These are phyloP conservation scores for Ennomos fuscantarius DNA, from an alignment of 2,888 invertebrate species.

Conservation along the genomic window DNA sequence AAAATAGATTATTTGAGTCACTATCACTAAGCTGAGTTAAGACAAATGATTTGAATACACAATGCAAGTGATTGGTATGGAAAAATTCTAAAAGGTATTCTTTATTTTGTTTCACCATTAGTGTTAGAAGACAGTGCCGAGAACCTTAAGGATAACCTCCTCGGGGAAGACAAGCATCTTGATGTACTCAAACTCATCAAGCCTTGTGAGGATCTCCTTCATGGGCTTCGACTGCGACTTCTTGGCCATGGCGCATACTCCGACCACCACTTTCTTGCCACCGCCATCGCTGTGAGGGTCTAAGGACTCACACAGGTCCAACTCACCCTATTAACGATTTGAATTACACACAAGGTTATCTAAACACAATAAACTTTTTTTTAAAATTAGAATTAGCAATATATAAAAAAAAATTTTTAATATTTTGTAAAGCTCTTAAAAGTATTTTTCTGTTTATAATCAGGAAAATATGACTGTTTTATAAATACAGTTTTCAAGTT, in stretches of 20 bases:
- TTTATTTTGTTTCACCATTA: constrained; percentile 76
- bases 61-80: background rate
- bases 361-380: too few relatives aligned
- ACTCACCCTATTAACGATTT: constrained; percentile 86
- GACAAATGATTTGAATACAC: background rate
- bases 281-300: constrained; percentile 86
- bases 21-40: constrained; percentile 3
- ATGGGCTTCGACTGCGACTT: constrained; percentile 99
- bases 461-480: background rate
- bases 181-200: constrained; percentile 98
- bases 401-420: too few relatives aligned
- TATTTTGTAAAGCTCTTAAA: too few relatives aligned
- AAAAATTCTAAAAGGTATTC: constrained; percentile 8
- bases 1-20: constrained; percentile 11
- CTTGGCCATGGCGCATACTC: constrained; percentile 99
- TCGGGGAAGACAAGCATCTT: constrained; percentile 98
- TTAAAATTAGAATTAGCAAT: too few relatives aligned
- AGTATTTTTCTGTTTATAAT: too few relatives aligned
- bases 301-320: constrained; percentile 89
- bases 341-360: too few relatives aligned
- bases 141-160: constrained; percentile 96
- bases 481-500: constrained; percentile 2
- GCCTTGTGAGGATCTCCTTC: constrained; percentile 98
- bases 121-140: constrained; percentile 81
- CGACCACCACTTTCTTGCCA: constrained; percentile 97